phyloP scores from a whole-genome alignment of 2,113 vertebrate genomes.

The Astatoreochromis straeleni region DNA sequence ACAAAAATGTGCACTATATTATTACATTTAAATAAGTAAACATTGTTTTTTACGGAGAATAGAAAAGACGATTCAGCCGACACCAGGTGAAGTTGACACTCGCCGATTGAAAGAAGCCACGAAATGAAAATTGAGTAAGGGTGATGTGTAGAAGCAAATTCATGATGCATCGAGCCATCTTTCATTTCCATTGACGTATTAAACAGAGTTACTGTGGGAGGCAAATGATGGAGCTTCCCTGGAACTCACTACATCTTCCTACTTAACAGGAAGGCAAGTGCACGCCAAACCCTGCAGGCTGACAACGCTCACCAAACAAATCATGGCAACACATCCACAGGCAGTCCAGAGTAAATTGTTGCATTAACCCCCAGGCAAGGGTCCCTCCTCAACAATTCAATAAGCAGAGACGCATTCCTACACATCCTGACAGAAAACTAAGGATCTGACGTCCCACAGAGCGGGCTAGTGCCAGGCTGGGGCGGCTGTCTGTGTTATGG shows the following conservation, averaged over 20 bases:
- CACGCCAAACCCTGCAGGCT: constrained; percentile 58
- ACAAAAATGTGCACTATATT: background rate
- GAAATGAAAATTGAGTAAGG: constrained; percentile 27
- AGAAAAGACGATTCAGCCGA: background rate
- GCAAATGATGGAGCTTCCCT: constrained; percentile 57
- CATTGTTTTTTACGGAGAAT: background rate
- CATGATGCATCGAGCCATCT: constrained; percentile 42
- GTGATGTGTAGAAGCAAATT: constrained; percentile 37
- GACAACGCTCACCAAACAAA: constrained; percentile 67
- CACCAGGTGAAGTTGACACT: background rate
- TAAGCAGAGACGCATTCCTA: constrained; percentile 57
- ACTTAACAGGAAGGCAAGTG: constrained; percentile 55
- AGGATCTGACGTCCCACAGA: constrained; percentile 33
- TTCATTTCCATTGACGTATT: constrained; percentile 59
- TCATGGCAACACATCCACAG: constrained; percentile 70
- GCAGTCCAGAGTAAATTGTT: constrained; percentile 71
- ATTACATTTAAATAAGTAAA: background rate
- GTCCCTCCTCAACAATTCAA: constrained; percentile 63
- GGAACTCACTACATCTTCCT: constrained; percentile 62
- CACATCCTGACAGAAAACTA: constrained; percentile 53
- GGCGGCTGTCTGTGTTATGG: constrained; percentile 21
- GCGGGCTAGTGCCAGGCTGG: background rate
- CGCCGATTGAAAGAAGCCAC: background rate
- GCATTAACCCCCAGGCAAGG: constrained; percentile 69
- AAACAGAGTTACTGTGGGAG: constrained; percentile 45